Evolutionary conservation across 2,888 invertebrate genomes (phyloP).

Genomic region (Oxyteleia sp.): DNA sequence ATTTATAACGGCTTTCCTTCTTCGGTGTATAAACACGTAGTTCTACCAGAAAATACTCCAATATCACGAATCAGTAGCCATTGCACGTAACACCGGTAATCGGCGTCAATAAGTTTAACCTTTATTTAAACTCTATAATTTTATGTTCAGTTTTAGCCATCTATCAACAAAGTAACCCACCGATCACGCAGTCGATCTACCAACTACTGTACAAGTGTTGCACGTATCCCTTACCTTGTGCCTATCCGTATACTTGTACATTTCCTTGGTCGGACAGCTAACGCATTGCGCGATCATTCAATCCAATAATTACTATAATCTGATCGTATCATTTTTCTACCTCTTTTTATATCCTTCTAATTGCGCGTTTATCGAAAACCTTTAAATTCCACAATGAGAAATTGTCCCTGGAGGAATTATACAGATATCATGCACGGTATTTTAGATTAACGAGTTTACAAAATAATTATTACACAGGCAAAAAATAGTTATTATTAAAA

Average conservation of each 20-base stretch:
- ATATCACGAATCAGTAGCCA: slow-evolving; percentile 66
- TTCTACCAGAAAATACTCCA: slow-evolving; percentile 31
- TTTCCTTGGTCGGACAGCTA: slow-evolving; percentile 60
- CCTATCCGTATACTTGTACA: slow-evolving; percentile 20
- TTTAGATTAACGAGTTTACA: slow-evolving; percentile 21
- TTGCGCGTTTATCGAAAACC: slow-evolving; percentile 54
- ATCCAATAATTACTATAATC: slow-evolving; percentile 73
- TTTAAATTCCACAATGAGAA: slow-evolving; percentile 49
- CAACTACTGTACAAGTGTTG: slow-evolving; percentile 19
- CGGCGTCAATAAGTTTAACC: slow-evolving; percentile 74
- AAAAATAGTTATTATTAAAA: too few relatives aligned
- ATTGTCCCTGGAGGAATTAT: slow-evolving; percentile 47
- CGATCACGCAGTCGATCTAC: slow-evolving; percentile 62
- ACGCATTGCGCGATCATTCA: slow-evolving; percentile 62
- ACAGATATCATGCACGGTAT: slow-evolving; percentile 11
- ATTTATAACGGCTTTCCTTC: slow-evolving; percentile 46
- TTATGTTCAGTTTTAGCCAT: slow-evolving; percentile 62
- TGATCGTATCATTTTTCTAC: slow-evolving; percentile 55
- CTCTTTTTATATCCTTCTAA: slow-evolving; percentile 41
- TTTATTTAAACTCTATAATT: slow-evolving; percentile 75
- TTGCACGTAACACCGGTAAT: slow-evolving; percentile 73
- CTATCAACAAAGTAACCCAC: slow-evolving; percentile 66
- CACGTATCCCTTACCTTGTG: slow-evolving; percentile 56
- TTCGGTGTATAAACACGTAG: slow-evolving; percentile 38
- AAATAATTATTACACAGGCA: slow-evolving; percentile 33